Evolutionary conservation across 2,113 vertebrate genomes (phyloP).

Genomic region (Ceyx margarethae): DNA sequence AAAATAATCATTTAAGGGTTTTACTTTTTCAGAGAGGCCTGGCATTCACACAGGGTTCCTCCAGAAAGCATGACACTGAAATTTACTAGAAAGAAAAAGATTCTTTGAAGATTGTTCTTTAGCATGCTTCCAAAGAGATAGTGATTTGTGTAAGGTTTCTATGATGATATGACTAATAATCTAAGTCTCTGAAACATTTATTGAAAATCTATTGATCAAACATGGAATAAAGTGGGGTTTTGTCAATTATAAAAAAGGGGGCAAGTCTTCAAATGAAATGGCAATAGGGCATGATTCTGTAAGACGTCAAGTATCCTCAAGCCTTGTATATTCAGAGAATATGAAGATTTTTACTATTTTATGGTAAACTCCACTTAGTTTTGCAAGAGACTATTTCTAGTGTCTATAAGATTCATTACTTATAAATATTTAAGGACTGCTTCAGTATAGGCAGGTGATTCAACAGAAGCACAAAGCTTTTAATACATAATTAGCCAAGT

Average conservation of each 20-base stretch:
- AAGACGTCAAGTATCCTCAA: background rate
- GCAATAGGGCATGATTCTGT: background rate
- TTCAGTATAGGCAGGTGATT: background rate
- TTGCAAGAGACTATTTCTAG: background rate
- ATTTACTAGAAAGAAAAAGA: background rate
- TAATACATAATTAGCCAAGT: background rate
- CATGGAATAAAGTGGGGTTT: background rate
- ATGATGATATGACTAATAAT: background rate
- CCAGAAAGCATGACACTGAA: background rate
- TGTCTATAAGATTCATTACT: background rate
- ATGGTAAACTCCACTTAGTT: background rate
- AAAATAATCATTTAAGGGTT: background rate
- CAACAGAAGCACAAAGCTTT: background rate
- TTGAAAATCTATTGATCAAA: background rate
- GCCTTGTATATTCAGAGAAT: background rate
- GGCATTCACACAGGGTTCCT: background rate
- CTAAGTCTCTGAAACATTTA: background rate
- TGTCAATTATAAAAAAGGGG: background rate
- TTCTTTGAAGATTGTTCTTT: background rate
- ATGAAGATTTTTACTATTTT: background rate
- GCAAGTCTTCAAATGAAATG: background rate
- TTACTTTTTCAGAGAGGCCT: background rate
- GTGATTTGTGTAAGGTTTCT: background rate
- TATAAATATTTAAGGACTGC: background rate
- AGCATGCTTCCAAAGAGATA: background rate